Evolutionary conservation across 1,140 invertebrate species (phyloP), one percentile per base, ranked within the genome.

Genomic region (Lethrus apterus): DNA sequence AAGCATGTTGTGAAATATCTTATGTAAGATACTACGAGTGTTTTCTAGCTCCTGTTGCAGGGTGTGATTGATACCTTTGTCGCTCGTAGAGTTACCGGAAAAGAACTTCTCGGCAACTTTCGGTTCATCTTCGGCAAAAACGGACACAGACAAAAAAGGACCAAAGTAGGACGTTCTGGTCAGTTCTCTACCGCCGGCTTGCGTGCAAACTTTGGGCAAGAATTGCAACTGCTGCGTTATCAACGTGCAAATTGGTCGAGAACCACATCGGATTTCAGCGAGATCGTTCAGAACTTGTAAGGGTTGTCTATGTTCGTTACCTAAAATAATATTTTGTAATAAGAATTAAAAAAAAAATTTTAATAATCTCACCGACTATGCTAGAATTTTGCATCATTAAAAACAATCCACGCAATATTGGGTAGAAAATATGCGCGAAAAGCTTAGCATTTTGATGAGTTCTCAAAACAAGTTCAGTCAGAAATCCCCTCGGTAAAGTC

Each of bases 51-150:
- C 84, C 47, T 77, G 73, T 55, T 84, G 81, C 4, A 86, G 57
- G 2, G 81, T 77, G 23, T 75, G 67, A 49, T 77, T 78, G 33
- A 84, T 69, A 17, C 71, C 70, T 58, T 75, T 76, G 43, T 79
- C 75, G 4, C 70, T 73, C 29, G 63, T 53, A 15, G 69, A 48
- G 34, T 73, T 75, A 1, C 72, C 74, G 30, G 69, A 72, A 60
- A 83, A 76, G 51, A 80, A 78, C 59, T 79, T 72, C 47, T 79
- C 76, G 0, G 83, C 85, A 8, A 91, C 77, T 55, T 82, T 81
- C 0, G 84, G 79, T 63, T 93, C 88, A 65, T 97, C 93, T 65
- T 96, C 92, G 20, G 87, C 89, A 65, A 96, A 95, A 0, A 94
- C 75, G 0, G 92, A 94, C 0, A 95, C 76, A 7, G 80, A 80